Evolutionary conservation across 2,797 vertebrate species (phyloP).

Genomic region (Melanotaenia pygmaea): DNA sequence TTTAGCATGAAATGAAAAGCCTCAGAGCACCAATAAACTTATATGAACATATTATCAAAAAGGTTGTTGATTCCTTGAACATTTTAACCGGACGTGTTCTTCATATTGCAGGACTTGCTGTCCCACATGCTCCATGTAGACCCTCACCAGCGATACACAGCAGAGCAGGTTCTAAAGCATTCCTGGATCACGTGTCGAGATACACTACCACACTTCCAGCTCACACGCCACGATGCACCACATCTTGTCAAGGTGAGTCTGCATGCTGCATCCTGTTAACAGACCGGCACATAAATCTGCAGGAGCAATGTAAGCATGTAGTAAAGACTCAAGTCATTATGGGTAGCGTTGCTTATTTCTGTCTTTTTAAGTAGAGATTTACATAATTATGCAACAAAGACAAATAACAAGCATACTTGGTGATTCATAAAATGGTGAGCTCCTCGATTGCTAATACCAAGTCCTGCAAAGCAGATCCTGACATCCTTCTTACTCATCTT

Average conservation of each 20-base stretch:
- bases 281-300: too few relatives aligned
- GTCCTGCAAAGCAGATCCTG: neutral
- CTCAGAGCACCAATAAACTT: too few relatives aligned
- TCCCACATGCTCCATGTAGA: conserved; percentile 98
- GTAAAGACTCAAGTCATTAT: too few relatives aligned
- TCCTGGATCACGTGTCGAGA: conserved; percentile 96
- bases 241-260: conserved; percentile 91
- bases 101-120: conserved; percentile 88
- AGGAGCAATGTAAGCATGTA: too few relatives aligned
- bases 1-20: too few relatives aligned
- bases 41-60: too few relatives aligned
- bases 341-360: too few relatives aligned
- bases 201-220: conserved; percentile 91
- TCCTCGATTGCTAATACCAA: neutral
- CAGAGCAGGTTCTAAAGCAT: conserved; percentile 96
- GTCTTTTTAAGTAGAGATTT: neutral
- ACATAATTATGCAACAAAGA: neutral
- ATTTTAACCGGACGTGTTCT: neutral
- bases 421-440: neutral
- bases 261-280: too few relatives aligned
- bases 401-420: neutral
- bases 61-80: neutral
- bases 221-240: conserved; percentile 91
- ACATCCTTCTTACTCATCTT: neutral
- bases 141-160: conserved; percentile 94